A percentile compares a stretch with the other conserved stretches of the same genome.
Conservation (phyloP, 1,140 invertebrate genomes). For the Drosophila funebris region DNA sequence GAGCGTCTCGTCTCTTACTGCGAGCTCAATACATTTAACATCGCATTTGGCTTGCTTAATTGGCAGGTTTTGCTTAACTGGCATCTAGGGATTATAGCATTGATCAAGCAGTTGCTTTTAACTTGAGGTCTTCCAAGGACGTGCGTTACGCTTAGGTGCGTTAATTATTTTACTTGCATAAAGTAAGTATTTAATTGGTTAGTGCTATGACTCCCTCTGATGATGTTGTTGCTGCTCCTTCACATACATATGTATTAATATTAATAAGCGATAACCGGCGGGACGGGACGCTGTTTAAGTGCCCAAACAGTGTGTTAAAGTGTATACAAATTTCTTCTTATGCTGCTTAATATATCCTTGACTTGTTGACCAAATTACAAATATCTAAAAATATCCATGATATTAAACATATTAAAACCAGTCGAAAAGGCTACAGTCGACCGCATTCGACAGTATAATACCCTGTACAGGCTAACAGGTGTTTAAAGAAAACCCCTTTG, state of each 20-base stretch:
- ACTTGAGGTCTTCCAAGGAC: constrained; percentile 66
- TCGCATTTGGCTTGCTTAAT: constrained; percentile 75
- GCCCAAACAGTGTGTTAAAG: constrained; percentile 21
- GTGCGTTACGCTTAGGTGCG: constrained; percentile 5
- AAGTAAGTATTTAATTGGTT: constrained; percentile 64
- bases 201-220: background rate
- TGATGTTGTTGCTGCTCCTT: constrained; percentile 1
- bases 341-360: too few relatives aligned
- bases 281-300: too few relatives aligned
- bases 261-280: constrained; percentile 60
- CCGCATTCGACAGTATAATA: too few relatives aligned
- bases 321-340: too few relatives aligned
- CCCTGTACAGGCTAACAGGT: too few relatives aligned
- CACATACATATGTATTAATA: constrained; percentile 59
- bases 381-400: too few relatives aligned
- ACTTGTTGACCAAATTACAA: too few relatives aligned
- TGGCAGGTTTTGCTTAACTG: constrained; percentile 70
- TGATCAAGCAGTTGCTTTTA: constrained; percentile 75
- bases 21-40: constrained; percentile 64
- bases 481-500: too few relatives aligned
- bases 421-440: too few relatives aligned
- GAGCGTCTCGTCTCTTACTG: background rate
- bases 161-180: constrained; percentile 68
- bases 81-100: constrained; percentile 73
- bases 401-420: too few relatives aligned